Percentiles rank a stretch among this genome's conserved stretches.
Evolutionary conservation across 2,113 vertebrate genomes (phyloP).

Genomic region (Haplochromis vanheusdeni): DNA sequence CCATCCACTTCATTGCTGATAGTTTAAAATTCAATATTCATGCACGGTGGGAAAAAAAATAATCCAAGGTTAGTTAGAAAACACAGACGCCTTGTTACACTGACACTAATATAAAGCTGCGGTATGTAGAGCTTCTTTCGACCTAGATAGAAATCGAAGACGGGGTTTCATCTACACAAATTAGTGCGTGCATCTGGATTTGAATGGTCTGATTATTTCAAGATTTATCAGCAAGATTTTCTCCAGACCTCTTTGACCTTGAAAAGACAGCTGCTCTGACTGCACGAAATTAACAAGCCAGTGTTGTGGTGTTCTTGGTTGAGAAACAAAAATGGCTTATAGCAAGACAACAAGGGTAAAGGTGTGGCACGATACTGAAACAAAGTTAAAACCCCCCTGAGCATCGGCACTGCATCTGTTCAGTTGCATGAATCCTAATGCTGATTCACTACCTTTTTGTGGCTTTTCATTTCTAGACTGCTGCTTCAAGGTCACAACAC

Average conservation of each 20-base stretch:
- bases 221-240: not conserved
- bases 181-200: not conserved
- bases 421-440: not conserved
- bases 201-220: not conserved
- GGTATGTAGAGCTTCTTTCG: not conserved
- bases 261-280: not conserved
- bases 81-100: not conserved
- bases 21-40: not conserved
- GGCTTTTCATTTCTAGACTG: not conserved
- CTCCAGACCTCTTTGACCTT: constrained; percentile 5
- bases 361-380: not conserved
- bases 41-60: not conserved
- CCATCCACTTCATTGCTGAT: not conserved
- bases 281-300: constrained; percentile 11
- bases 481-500: not conserved
- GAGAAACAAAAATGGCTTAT: not conserved
- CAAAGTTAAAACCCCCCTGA: not conserved
- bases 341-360: not conserved
- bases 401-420: not conserved
- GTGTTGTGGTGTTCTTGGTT: not conserved
- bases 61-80: not conserved
- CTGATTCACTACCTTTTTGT: not conserved
- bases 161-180: not conserved
- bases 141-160: not conserved
- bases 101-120: not conserved